A percentile compares a stretch with the other conserved stretches of the same genome.
Evolutionary conservation across 2,113 vertebrate species (phyloP).

Genomic region (Sylvietta virens): DNA sequence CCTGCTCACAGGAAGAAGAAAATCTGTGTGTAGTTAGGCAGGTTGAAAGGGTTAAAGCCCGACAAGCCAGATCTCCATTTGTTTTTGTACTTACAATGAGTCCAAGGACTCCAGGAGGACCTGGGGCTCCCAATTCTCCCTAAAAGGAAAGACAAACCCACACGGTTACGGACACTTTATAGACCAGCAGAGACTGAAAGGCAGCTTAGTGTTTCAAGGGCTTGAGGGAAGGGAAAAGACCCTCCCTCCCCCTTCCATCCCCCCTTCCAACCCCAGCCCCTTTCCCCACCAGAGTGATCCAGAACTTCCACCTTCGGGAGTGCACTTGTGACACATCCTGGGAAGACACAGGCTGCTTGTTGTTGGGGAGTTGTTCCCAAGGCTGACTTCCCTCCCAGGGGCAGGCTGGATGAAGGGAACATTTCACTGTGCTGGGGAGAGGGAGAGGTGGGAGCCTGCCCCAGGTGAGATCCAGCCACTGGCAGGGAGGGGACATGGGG

Average conservation of each 20-base stretch:
- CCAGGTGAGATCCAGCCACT: neutral
- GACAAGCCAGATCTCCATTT: neutral
- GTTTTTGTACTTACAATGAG: conserved; percentile 88
- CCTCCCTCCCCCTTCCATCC: neutral
- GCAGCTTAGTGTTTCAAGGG: conserved; percentile 63
- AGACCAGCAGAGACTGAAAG: conserved; percentile 71
- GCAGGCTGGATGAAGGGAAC: neutral
- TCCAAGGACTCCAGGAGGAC: conserved; percentile 91
- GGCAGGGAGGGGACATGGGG: accelerated
- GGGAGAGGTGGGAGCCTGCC: neutral
- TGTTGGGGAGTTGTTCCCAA: conserved; percentile 40
- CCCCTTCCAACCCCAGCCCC: neutral
- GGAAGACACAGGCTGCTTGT: conserved; percentile 64
- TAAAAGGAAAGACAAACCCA: conserved; percentile 72
- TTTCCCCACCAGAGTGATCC: neutral
- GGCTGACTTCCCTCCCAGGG: conserved; percentile 17
- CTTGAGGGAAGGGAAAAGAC: conserved; percentile 13
- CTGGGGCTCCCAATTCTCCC: conserved; percentile 92
- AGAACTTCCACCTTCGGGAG: neutral
- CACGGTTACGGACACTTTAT: conserved; percentile 53
- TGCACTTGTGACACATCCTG: neutral
- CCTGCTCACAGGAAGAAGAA: neutral
- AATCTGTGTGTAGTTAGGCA: neutral
- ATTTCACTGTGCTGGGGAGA: neutral
- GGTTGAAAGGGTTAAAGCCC: neutral